Conservation (phyloP, 2,888 invertebrate species). For the Bembecia ichneumoniformis region DNA sequence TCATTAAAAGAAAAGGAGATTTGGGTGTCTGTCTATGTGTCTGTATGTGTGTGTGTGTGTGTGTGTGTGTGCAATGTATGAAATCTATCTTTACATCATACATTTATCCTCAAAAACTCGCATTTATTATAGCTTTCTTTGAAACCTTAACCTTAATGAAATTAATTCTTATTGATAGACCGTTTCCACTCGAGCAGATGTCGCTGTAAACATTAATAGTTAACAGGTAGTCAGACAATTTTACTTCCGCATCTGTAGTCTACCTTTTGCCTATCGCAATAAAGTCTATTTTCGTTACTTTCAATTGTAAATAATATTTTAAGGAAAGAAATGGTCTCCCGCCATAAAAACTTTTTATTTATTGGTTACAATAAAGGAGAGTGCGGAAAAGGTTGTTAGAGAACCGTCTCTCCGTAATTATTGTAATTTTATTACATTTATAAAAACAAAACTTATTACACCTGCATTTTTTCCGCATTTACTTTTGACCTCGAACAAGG, state of each 20-base stretch:
- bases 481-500: no score
- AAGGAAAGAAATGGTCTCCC: not conserved
- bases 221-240: not conserved
- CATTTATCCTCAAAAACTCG: no score
- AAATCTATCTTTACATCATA: no score
- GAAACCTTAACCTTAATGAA: not conserved
- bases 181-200: conserved; percentile 25
- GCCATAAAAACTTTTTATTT: not conserved
- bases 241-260: not conserved
- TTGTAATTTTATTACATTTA: not conserved
- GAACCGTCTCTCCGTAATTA: not conserved
- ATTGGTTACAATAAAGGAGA: not conserved
- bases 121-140: not conserved
- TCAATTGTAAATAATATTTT: not conserved
- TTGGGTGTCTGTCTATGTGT: no score
- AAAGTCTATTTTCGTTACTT: not conserved
- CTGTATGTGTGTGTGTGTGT: no score
- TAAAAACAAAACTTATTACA: no score
- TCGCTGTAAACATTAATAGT: conserved; percentile 11
- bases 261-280: not conserved
- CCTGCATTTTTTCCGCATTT: no score
- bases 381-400: conserved; percentile 9
- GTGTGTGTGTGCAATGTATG: no score
- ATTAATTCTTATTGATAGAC: conserved; percentile 11
- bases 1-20: no score